A percentile compares a stretch with the other conserved stretches of the same genome.
These are phyloP conservation scores for Ectropis crepuscularia DNA, from an alignment of 2,888 invertebrate species.

Conservation along the genomic window DNA sequence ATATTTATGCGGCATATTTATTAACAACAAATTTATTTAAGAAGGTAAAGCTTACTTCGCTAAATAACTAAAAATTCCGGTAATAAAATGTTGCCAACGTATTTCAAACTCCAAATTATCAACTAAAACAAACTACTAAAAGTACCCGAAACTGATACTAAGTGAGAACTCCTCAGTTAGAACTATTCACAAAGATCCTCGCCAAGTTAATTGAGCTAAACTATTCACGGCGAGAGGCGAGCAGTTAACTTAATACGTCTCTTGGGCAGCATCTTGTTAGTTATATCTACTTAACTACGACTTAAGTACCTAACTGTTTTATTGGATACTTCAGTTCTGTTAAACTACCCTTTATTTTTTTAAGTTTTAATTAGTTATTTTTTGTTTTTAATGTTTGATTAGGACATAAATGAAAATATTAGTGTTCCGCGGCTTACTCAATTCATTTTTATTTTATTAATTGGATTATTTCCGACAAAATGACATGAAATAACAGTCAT, in stretches of 20 bases:
- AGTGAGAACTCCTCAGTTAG: constrained; percentile 25
- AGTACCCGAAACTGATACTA: constrained; percentile 33
- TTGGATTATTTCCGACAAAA: no score
- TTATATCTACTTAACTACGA: constrained; percentile 17
- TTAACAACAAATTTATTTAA: no score
- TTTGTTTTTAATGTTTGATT: no score
- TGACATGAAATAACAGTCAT: no score
- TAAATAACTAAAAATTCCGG: neutral
- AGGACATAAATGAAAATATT: neutral
- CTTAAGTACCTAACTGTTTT: constrained; percentile 2
- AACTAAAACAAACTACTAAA: constrained; percentile 22
- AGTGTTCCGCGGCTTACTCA: no score
- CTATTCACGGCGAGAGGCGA: constrained; percentile 24
- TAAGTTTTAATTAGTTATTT: no score
- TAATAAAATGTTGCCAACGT: no score
- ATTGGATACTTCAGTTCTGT: neutral
- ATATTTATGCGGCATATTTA: no score
- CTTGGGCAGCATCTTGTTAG: constrained; percentile 10
- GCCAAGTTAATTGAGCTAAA: constrained; percentile 33
- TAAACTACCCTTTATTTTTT: neutral
- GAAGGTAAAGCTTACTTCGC: neutral
- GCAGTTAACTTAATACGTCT: constrained; percentile 18
- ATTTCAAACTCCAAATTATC: neutral
- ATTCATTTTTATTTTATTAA: no score
- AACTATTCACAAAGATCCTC: constrained; percentile 34